A percentile compares a stretch with the other conserved stretches of the same genome.
These are phyloP conservation scores for Limnodromus scolopaceus DNA, from an alignment of 2,797 vertebrate species.

Conservation along the genomic window DNA sequence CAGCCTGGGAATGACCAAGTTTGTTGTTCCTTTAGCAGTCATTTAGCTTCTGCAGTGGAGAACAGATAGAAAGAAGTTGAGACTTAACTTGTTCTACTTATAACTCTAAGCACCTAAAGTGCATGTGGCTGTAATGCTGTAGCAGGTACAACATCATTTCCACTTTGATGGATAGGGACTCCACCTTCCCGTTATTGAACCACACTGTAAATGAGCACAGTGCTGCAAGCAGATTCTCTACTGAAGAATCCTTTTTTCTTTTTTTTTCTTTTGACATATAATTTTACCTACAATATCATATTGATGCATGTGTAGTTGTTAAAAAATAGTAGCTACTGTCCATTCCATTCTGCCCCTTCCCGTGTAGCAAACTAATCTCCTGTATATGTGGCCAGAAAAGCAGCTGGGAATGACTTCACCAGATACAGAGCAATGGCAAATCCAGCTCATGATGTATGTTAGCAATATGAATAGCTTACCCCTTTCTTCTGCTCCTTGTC, in stretches of 20 bases:
- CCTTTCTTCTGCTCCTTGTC: constrained; percentile 6
- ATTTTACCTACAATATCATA: not conserved
- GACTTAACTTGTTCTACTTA: not conserved
- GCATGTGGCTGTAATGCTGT: not conserved
- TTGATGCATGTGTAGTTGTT: not conserved
- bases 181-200: not conserved
- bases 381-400: not conserved
- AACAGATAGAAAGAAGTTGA: not conserved
- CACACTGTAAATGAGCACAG: not conserved
- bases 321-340: not conserved
- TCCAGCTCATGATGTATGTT: not conserved
- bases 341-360: not conserved
- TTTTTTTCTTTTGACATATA: not conserved
- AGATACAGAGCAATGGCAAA: not conserved
- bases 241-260: not conserved
- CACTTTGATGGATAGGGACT: not conserved
- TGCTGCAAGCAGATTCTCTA: not conserved
- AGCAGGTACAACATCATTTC: not conserved
- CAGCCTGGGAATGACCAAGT: not conserved
- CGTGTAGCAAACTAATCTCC: not conserved
- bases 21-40: not conserved
- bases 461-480: not conserved
- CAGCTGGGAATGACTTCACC: not conserved
- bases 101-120: not conserved
- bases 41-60: not conserved